Base-by-base conservation (phyloP, 2,113 vertebrate genomes). In the Semnornis frantzii region DNA sequence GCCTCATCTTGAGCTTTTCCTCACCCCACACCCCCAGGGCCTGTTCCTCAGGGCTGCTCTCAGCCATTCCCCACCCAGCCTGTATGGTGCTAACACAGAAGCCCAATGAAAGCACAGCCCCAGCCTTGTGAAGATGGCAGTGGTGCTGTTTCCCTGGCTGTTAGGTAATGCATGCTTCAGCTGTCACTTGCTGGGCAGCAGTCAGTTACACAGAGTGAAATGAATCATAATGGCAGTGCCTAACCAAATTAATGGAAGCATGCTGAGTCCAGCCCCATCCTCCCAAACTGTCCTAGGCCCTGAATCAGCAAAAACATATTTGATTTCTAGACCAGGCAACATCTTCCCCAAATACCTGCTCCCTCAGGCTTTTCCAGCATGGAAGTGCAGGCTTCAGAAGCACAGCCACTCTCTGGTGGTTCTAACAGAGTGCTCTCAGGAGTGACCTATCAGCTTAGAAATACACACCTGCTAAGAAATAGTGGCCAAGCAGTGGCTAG, bases 201-300 rank as follows among this genome's bases (percentile, higher is more conserved):
- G 68, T 78, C 4, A 0, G 85, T 82, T 92, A 90, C 80, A 91
- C 42, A 83, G 82, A 92, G 66, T 88, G 71, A 94, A 95, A 93
- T 90, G 15, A 93, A 93, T 93, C 87, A 95, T 60, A 91, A 87
- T 88, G 9, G 0, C 74, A 93, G 19, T 93, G 92, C 96, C 85
- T 92, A 96, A 85, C 62, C 76, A 93, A 93, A 95, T 93, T 92
- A 95, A 93, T 34, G 77, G 76, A 85, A 90, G 82, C 69, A 83
- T 54, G 50, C 72, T 92, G 70, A 94, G 94, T 91, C 68, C 93
- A 95, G 94, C 59, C 39, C 44, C 83, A 19, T 42, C 76, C 30
- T 95, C 88, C 73, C 65, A 76, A 96, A 87, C 54, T 92, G 75
- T 81, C 76, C 62, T 48, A 48, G 33, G 65, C 63, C 28, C 80